phyloP scores from a whole-genome alignment of 2,113 vertebrate genomes.

The Chunga burmeisteri region DNA sequence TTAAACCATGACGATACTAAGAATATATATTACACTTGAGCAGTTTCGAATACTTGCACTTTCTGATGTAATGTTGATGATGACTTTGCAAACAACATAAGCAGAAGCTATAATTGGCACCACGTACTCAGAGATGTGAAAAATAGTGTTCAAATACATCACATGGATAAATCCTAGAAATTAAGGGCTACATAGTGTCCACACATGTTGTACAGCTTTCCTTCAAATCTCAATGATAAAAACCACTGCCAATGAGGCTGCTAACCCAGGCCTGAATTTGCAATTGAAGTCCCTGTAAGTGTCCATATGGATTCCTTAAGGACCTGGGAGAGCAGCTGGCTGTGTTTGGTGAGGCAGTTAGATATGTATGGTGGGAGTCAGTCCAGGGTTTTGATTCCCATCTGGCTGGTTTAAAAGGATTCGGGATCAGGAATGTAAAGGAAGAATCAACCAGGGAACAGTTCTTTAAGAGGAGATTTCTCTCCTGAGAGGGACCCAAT shows the following conservation, averaged over 20 bases:
- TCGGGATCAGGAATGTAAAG: not conserved
- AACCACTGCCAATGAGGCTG: not conserved
- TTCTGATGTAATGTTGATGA: not conserved
- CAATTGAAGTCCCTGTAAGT: not conserved
- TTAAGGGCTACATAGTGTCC: not conserved
- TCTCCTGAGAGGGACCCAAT: not conserved
- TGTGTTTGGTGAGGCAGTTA: not conserved
- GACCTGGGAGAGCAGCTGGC: constrained; percentile 3
- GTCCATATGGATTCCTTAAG: not conserved
- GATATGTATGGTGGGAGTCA: accelerated
- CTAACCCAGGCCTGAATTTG: not conserved
- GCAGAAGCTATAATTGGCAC: not conserved
- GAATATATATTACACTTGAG: not conserved
- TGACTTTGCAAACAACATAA: not conserved
- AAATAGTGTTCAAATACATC: not conserved
- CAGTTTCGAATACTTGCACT: not conserved
- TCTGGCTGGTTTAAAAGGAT: not conserved
- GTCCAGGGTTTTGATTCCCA: not conserved
- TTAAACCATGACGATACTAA: not conserved
- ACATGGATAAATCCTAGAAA: not conserved
- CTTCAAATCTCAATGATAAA: not conserved
- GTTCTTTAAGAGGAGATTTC: not conserved
- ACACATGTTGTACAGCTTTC: not conserved
- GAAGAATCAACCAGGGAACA: not conserved
- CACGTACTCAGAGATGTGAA: not conserved